Evolutionary conservation across 23 tunicate genomes (phyloP).

Genomic region (Halocynthia aurantium): DNA sequence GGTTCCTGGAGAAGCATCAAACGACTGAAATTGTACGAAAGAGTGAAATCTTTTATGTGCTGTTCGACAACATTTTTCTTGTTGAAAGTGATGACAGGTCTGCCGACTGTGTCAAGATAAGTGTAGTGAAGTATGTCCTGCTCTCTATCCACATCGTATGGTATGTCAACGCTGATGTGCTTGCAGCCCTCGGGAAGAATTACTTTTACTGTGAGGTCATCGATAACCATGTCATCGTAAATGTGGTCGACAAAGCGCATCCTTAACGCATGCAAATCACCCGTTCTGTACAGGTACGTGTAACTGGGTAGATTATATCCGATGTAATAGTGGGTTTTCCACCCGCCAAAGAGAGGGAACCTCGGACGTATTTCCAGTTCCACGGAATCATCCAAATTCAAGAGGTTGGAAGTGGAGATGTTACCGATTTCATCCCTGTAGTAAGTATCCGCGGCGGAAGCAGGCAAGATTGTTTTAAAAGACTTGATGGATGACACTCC

Average conservation of each 20-base stretch:
- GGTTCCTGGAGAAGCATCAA: slow-evolving; percentile 91
- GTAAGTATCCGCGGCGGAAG: slow-evolving; percentile 84
- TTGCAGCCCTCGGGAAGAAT: slow-evolving; percentile 92
- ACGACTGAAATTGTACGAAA: slow-evolving; percentile 77
- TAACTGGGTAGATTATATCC: slow-evolving; percentile 95
- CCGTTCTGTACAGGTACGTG: slow-evolving; percentile 64
- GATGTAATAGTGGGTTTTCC: slow-evolving; percentile 93
- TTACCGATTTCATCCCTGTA: slow-evolving; percentile 98
- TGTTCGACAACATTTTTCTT: slow-evolving; percentile 74
- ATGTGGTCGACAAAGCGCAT: slow-evolving; percentile 91
- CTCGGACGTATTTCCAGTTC: slow-evolving; percentile 95
- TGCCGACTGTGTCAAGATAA: slow-evolving; percentile 90
- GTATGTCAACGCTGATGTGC: slow-evolving; percentile 61
- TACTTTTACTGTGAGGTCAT: slow-evolving; percentile 70
- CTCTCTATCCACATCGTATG: slow-evolving; percentile 58
- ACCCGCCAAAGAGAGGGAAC: slow-evolving; percentile 97
- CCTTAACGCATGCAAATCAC: slow-evolving; percentile 76
- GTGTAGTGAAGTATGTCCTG: slow-evolving; percentile 78
- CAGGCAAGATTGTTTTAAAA: slow-evolving; percentile 85
- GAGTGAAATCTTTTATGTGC: slow-evolving; percentile 77
- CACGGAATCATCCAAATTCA: slow-evolving; percentile 58
- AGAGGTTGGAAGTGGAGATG: slow-evolving; percentile 88
- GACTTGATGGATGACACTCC: slow-evolving; percentile 82
- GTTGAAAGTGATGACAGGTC: slow-evolving; percentile 68
- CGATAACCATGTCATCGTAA: slow-evolving; percentile 80